Percentiles rank a stretch among this genome's conserved stretches.
Conservation (phyloP, 2,888 invertebrate species). For the Aethes cnicana region DNA sequence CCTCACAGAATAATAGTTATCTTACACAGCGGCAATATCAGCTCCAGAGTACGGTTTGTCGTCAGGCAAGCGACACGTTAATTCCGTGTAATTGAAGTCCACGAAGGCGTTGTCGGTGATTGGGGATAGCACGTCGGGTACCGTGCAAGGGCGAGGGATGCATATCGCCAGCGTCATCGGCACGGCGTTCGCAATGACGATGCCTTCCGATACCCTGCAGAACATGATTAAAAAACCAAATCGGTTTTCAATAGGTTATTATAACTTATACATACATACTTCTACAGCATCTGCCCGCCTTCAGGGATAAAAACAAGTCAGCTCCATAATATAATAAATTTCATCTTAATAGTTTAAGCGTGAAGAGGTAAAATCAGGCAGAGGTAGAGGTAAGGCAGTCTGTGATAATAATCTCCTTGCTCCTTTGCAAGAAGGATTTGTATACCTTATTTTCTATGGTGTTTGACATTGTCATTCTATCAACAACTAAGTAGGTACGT, state of each 20-base stretch:
- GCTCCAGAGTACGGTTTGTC: conserved; percentile 18
- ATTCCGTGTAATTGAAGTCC: conserved; percentile 11
- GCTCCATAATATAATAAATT: no score
- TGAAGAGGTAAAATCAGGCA: no score
- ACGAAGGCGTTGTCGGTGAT: background rate
- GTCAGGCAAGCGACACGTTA: conserved; percentile 9
- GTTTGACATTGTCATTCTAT: no score
- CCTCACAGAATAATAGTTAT: no score
- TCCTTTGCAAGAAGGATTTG: no score
- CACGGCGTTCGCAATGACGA: background rate
- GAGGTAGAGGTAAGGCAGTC: no score
- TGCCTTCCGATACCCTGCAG: background rate
- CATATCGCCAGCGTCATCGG: conserved; percentile 20
- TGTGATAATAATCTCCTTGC: no score
- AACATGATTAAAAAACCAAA: background rate
- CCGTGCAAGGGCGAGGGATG: conserved; percentile 10
- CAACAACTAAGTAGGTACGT: no score
- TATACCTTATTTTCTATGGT: no score
- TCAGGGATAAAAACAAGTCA: no score
- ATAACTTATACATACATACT: background rate
- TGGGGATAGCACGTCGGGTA: background rate
- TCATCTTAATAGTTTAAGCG: no score
- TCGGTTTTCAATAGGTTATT: background rate
- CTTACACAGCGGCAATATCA: conserved; percentile 11
- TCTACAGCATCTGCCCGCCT: no score